Percentiles rank a stretch among this genome's conserved stretches.
Conservation (phyloP, 2,888 invertebrate genomes). For the Allygus modestus region DNA sequence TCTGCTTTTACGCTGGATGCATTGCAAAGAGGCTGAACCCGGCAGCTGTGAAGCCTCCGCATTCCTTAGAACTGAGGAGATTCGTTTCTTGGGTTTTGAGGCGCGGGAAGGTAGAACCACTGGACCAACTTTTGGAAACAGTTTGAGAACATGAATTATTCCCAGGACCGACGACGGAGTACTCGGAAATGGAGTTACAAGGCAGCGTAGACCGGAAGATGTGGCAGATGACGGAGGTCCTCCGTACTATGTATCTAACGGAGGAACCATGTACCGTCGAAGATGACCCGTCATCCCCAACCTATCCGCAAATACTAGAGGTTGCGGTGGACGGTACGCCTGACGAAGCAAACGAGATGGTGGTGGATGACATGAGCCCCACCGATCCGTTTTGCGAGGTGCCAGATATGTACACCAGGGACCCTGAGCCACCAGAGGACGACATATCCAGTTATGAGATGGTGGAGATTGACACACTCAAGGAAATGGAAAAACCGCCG, state of each 20-base stretch:
- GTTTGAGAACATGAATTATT: neutral
- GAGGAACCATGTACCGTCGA: neutral
- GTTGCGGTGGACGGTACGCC: neutral
- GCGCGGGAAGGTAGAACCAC: neutral
- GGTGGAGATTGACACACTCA: neutral
- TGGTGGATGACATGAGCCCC: no score
- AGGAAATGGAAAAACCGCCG: neutral
- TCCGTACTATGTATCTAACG: neutral
- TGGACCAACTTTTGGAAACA: neutral
- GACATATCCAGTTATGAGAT: neutral
- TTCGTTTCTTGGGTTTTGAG: neutral
- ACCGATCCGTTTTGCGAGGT: neutral
- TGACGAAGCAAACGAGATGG: neutral
- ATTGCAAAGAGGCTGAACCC: neutral
- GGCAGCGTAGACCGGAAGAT: neutral
- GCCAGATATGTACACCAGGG: neutral
- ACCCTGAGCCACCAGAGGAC: no score
- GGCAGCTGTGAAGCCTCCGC: neutral
- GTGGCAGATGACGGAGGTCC: neutral
- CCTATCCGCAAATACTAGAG: neutral
- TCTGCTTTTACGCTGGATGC: neutral
- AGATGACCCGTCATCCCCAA: neutral
- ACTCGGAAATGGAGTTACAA: neutral
- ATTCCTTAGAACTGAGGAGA: neutral
- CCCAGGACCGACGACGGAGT: neutral